phyloP scores from a whole-genome alignment of 2,888 invertebrate species.

The Caenorhabditis zanzibari region DNA sequence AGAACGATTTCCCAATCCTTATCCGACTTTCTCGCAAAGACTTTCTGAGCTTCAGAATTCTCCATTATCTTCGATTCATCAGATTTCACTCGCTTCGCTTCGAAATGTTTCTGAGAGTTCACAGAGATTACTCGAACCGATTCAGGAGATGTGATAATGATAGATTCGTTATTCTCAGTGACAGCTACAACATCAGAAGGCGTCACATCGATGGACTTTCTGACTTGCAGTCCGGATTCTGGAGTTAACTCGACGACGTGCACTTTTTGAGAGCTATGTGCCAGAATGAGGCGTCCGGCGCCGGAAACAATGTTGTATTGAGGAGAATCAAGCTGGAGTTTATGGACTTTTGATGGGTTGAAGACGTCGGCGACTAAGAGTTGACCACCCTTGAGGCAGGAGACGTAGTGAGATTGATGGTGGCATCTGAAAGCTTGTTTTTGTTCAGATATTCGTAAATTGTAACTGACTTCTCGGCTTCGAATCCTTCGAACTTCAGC shows the following conservation, averaged over 20 bases:
- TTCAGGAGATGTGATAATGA: constrained; percentile 1
- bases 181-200: constrained; percentile 14
- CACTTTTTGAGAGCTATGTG: neutral
- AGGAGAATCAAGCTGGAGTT: constrained; percentile 1
- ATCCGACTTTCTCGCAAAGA: constrained; percentile 11
- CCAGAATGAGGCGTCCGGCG: neutral
- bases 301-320: neutral
- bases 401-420: neutral
- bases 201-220: constrained; percentile 8
- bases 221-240: neutral
- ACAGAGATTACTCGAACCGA: constrained; percentile 20
- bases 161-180: constrained; percentile 10
- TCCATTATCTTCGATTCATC: constrained; percentile 14
- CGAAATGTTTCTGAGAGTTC: neutral
- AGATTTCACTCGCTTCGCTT: constrained; percentile 9
- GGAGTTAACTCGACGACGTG: constrained; percentile 29
- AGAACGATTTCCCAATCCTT: constrained; percentile 63
- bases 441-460: neutral
- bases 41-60: neutral
- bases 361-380: constrained; percentile 12
- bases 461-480: neutral
- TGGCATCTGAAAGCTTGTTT: constrained; percentile 33
- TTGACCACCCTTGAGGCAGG: constrained; percentile 13
- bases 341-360: constrained; percentile 2
- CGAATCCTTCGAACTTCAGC: neutral